A percentile compares a stretch with the other conserved stretches of the same genome.
These are phyloP conservation scores for Himalopsyche tibetana DNA, from an alignment of 2,888 invertebrate species.

Conservation along the genomic window DNA sequence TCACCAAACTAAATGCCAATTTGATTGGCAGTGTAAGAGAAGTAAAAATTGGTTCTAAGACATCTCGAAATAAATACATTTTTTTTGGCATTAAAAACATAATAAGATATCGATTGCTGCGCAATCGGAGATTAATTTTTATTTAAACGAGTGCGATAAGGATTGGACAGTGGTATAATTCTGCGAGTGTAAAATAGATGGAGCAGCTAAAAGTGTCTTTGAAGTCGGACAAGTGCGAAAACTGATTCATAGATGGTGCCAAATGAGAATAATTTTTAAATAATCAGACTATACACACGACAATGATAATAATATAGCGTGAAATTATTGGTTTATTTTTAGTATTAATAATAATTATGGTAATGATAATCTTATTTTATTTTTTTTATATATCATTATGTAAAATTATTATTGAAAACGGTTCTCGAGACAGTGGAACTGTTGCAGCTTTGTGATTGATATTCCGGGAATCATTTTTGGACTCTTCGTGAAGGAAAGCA, in stretches of 20 bases:
- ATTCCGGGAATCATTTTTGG: constrained; percentile 19
- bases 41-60: no score
- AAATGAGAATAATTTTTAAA: constrained; percentile 39
- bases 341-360: constrained; percentile 38
- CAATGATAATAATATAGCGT: constrained; percentile 43
- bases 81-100: no score
- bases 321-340: constrained; percentile 36
- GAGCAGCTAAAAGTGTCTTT: constrained; percentile 42
- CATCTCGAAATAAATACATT: no score
- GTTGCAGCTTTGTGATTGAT: constrained; percentile 43
- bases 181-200: not conserved
- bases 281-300: constrained; percentile 24
- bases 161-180: not conserved
- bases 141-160: no score
- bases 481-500: not conserved
- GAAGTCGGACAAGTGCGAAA: constrained; percentile 27
- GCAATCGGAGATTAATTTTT: no score
- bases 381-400: constrained; percentile 9
- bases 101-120: no score
- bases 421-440: constrained; percentile 29
- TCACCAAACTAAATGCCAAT: no score
- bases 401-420: constrained; percentile 32
- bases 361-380: constrained; percentile 26
- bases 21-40: no score
- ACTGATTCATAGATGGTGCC: constrained; percentile 43